Evolutionary conservation across 2,113 vertebrate species (phyloP).

Genomic region (Cavia aperea): DNA sequence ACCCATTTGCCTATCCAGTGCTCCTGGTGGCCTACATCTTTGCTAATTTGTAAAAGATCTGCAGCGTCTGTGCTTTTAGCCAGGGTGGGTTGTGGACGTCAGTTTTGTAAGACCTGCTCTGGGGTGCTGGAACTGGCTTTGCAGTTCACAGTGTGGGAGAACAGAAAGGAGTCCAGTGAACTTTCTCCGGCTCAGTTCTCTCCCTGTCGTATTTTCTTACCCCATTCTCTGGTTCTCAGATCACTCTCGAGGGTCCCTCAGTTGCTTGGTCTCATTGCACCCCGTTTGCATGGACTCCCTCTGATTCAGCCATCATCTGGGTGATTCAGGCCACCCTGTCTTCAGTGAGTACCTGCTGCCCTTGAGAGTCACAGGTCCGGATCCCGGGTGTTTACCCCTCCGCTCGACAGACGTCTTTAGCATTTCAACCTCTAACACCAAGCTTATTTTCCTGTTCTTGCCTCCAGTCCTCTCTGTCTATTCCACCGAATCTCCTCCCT

Average conservation of each 20-base stretch:
- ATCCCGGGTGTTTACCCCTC: no score
- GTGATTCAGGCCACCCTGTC: neutral
- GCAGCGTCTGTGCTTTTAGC: neutral
- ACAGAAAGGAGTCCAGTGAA: neutral
- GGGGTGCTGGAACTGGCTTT: rapidly evolving
- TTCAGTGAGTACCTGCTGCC: neutral
- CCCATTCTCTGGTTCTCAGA: neutral
- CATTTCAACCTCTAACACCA: neutral
- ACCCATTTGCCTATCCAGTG: rapidly evolving
- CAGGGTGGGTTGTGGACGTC: neutral
- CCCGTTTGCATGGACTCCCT: neutral
- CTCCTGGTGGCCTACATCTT: neutral
- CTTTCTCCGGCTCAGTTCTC: neutral
- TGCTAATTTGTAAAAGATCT: neutral
- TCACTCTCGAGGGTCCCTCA: neutral
- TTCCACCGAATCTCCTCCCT: neutral
- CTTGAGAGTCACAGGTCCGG: neutral
- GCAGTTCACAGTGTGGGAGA: neutral
- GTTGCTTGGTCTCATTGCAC: neutral
- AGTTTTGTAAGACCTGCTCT: neutral
- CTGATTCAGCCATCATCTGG: neutral
- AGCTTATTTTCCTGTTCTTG: neutral
- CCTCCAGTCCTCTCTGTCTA: neutral
- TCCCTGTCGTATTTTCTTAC: neutral
- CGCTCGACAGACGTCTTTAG: neutral